Base-by-base conservation (phyloP, 2,888 invertebrate species). In the Alloscopus bannaensis region DNA sequence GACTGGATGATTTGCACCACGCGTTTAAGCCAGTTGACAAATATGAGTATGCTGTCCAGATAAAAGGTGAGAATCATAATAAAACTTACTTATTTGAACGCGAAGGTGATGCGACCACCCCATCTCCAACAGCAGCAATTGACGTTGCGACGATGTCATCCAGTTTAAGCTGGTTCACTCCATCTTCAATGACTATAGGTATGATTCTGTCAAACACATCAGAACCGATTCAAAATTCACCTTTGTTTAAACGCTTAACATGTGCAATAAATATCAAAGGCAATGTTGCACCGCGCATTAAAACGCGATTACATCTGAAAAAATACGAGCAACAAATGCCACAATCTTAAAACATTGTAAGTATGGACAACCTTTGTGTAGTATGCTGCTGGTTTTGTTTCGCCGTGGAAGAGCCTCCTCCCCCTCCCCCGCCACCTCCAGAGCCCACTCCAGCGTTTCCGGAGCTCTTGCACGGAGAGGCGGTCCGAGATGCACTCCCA, bases 401-500 rank as follows among this genome's bases (percentile, higher is more conserved):
- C 18, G 31, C 47, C 42, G 20, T 60, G 13, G 52, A 18, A 20
- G 29, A 28, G 22, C 11, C 42, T 3, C 18, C 18, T 16, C 26
- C 28, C 26, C 70, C 55, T 26, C 31, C 66, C n/a, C 52, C 52
- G 16, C 4, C 22, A 57, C 60, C 31, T 11, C 31, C 29, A 11
- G 55, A 47, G n/a, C 57, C 70, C 3, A 4, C 57, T n/a, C 66
- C 75, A 16, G n/a, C 8, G 40, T 45, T 55, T 60, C 68, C 76
- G 40, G 60, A 36, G 20, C 36, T 57, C 22, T 76, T 76, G 18
- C 36, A 52, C 1, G 76, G 76, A 20, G 76, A 76, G 76, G 76
- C 76, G 68, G 66, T 76, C 52, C 76, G 45, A 36, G 76, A 76
- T 28, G 76, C 68, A 76, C 76, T 68, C 76, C 76, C 76, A 76